phyloP scores from a whole-genome alignment of 2,113 vertebrate species.

The Gymnarchus niloticus region DNA sequence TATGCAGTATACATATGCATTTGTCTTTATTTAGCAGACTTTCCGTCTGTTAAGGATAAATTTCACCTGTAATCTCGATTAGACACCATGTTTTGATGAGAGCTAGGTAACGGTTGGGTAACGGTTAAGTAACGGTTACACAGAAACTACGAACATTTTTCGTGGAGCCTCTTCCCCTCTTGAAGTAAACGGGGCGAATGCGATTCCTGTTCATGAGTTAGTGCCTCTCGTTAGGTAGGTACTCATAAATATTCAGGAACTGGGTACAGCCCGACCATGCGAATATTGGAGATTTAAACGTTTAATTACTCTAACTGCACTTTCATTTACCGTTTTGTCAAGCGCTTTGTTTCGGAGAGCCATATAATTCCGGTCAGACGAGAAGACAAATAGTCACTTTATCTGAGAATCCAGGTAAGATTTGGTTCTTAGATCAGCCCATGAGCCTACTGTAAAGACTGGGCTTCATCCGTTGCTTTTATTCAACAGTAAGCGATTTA shows the following conservation, averaged over 20 bases:
- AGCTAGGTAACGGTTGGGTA: too few relatives aligned
- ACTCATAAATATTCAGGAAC: slow-evolving; percentile 36
- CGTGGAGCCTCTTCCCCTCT: neutral
- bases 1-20: neutral
- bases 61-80: neutral
- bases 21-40: neutral
- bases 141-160: neutral
- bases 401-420: slow-evolving; percentile 25
- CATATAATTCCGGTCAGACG: slow-evolving; percentile 16
- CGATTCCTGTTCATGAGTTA: neutral
- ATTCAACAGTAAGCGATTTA: neutral
- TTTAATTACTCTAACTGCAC: neutral
- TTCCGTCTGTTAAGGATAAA: neutral
- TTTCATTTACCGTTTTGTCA: neutral
- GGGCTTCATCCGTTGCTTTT: neutral
- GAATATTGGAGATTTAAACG: neutral
- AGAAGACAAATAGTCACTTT: slow-evolving; percentile 6
- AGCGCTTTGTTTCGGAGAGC: neutral
- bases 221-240: neutral
- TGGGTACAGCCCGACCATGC: slow-evolving; percentile 8
- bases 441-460: neutral
- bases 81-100: too few relatives aligned
- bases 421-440: neutral
- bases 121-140: too few relatives aligned
- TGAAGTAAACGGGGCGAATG: neutral